Evolutionary conservation across 2,888 invertebrate species (phyloP).

Genomic region (Hirtodrosophila alboralis): DNA sequence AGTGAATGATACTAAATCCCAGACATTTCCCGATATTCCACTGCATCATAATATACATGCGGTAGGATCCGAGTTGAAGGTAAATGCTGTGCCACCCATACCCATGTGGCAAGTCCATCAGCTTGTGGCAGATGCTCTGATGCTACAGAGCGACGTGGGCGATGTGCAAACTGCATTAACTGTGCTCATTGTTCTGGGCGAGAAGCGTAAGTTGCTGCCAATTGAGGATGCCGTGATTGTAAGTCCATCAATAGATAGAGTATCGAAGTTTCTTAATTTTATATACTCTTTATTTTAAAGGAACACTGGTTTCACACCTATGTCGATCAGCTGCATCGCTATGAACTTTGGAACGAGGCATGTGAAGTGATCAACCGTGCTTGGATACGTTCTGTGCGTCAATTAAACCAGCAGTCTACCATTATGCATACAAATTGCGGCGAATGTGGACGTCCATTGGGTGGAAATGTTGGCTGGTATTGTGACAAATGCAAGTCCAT

Average conservation of each 20-base stretch:
- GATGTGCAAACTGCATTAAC: constrained; percentile 95
- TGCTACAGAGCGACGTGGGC: constrained; percentile 91
- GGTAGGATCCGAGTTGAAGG: constrained; percentile 82
- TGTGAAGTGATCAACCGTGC: constrained; percentile 86
- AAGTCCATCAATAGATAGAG: constrained; percentile 22
- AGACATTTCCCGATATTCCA: constrained; percentile 82
- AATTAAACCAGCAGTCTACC: constrained; percentile 95
- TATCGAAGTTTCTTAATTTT: not conserved
- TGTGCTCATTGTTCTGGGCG: constrained; percentile 93
- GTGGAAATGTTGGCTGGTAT: constrained; percentile 89
- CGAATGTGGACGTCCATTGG: constrained; percentile 90
- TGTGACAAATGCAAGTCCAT: constrained; percentile 92
- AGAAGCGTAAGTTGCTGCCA: constrained; percentile 84
- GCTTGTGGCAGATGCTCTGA: constrained; percentile 90
- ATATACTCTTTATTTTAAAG: constrained; percentile 68
- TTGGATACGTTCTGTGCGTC: constrained; percentile 91
- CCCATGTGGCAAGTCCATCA: constrained; percentile 88
- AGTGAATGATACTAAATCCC: constrained; percentile 82
- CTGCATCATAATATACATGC: constrained; percentile 83
- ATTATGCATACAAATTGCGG: constrained; percentile 90
- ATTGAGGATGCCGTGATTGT: constrained; percentile 82
- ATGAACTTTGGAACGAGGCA: constrained; percentile 87
- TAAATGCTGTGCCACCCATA: constrained; percentile 85
- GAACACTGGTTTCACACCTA: constrained; percentile 88
- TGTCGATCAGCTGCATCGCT: constrained; percentile 86